Conservation (phyloP, 1,140 invertebrate genomes). For the Steinernema khuongi region DNA sequence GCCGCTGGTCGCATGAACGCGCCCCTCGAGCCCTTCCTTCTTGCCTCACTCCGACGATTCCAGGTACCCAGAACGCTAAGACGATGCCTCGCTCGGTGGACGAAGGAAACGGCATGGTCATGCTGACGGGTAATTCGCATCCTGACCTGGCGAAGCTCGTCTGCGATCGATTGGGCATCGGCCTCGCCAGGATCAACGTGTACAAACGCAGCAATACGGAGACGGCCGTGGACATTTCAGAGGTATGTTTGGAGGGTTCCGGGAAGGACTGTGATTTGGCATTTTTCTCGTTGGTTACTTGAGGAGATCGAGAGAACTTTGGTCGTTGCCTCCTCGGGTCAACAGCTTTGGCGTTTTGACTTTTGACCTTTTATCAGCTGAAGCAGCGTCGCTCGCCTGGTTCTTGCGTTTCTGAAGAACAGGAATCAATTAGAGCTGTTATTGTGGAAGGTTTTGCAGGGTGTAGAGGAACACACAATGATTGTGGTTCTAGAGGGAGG, state of each 20-base stretch:
- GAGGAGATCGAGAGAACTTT: too few species aligned
- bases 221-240: neutral
- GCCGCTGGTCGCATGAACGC: neutral
- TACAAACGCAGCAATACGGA: constrained; percentile 53
- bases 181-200: constrained; percentile 50
- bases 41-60: neutral
- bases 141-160: constrained; percentile 48
- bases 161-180: constrained; percentile 47
- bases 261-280: too few species aligned
- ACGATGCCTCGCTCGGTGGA: constrained; percentile 27
- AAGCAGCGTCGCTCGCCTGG: too few species aligned
- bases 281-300: neutral
- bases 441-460: too few species aligned
- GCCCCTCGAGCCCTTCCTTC: neutral
- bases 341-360: neutral
- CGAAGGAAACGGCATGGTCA: constrained; percentile 54
- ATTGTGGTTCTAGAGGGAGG: too few species aligned
- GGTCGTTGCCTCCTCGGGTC: neutral
- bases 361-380: neutral
- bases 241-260: neutral
- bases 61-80: neutral
- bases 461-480: too few species aligned
- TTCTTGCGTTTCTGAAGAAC: too few species aligned
- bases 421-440: too few species aligned
- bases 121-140: constrained; percentile 54